These are phyloP conservation scores for Caiman crocodilus DNA, from an alignment of 2,797 vertebrate species.

Conservation along the genomic window DNA sequence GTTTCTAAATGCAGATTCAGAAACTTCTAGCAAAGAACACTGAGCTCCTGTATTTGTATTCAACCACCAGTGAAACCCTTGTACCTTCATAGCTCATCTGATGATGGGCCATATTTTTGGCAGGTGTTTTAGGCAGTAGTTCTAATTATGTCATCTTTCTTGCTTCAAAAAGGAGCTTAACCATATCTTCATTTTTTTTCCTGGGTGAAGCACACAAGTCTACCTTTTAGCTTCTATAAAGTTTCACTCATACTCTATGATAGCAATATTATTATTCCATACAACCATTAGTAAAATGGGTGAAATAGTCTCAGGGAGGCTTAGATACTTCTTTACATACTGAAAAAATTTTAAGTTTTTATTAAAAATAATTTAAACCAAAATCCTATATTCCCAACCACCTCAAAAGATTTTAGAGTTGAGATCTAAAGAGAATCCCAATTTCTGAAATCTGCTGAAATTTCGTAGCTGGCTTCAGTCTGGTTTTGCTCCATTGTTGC, in stretches of 20 bases:
- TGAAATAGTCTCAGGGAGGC: background rate
- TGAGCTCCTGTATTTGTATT: background rate
- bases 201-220: background rate
- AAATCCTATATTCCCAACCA: background rate
- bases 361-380: background rate
- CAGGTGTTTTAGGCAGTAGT: accelerated
- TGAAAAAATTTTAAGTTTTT: background rate
- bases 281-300: background rate
- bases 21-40: accelerated
- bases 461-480: accelerated
- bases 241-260: background rate
- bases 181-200: background rate
- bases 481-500: background rate
- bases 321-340: background rate
- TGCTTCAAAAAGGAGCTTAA: too few species aligned
- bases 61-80: background rate
- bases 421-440: background rate
- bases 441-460: background rate
- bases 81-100: background rate
- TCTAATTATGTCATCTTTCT: background rate
- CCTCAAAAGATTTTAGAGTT: background rate
- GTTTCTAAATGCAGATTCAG: background rate
- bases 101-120: background rate
- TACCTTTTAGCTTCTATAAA: background rate
- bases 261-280: background rate